Conservation (phyloP, 2,888 invertebrate species). For the Lasioglossum calceatum region DNA sequence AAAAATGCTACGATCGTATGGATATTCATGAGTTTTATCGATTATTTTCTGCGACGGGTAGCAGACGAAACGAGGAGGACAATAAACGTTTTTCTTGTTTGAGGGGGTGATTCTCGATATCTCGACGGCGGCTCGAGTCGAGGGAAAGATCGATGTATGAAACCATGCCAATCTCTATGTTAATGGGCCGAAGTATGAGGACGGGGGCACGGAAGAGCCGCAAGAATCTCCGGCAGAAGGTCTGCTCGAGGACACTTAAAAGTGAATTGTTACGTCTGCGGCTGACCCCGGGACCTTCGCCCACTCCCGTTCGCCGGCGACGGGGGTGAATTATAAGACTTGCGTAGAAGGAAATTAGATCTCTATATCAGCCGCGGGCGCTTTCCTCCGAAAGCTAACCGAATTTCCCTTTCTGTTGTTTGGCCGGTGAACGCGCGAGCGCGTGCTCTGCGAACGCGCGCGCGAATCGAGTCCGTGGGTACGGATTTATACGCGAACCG, state of each 20-base stretch:
- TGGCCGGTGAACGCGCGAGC: neutral
- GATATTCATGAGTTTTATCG: neutral
- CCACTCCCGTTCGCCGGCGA: constrained; percentile 45
- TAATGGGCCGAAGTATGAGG: constrained; percentile 76
- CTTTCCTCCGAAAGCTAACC: constrained; percentile 37
- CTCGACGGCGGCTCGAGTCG: constrained; percentile 78
- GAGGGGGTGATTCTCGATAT: constrained; percentile 63
- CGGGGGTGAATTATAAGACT: constrained; percentile 78
- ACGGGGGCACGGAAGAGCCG: constrained; percentile 60
- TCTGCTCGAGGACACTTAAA: constrained; percentile 83
- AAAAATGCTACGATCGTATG: neutral
- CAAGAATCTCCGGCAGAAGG: constrained; percentile 74
- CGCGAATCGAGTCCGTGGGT: constrained; percentile 20
- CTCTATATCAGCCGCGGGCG: constrained; percentile 58
- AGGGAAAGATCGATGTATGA: constrained; percentile 82
- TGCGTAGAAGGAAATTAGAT: constrained; percentile 69
- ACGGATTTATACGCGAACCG: constrained; percentile 15
- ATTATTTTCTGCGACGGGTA: neutral
- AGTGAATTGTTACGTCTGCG: constrained; percentile 85
- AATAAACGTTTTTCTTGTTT: constrained; percentile 66
- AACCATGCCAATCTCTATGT: constrained; percentile 84
- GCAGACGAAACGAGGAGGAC: neutral
- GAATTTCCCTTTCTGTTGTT: constrained; percentile 31
- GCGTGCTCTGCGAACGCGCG: neutral
- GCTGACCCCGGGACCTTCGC: constrained; percentile 82